Evolutionary conservation across 2,797 vertebrate genomes (phyloP), one percentile per base, ranked within the genome.

Genomic region (Sebastes alutus): DNA sequence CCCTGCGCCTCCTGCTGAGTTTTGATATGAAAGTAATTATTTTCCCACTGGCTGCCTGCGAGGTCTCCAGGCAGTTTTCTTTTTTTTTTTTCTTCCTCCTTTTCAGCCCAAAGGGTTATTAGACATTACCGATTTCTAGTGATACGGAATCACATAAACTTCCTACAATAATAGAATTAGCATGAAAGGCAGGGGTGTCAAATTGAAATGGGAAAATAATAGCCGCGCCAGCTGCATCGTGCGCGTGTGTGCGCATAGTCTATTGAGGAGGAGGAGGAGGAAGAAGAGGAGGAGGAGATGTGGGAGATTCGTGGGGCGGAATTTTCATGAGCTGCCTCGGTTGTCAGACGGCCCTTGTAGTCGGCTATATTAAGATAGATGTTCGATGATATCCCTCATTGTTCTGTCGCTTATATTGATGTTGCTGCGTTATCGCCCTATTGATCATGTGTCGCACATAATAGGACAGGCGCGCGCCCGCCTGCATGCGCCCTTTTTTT

Each of bases 141-240:
- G 97, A 99, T 99, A 99, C 97, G 97, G 97, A 99, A 99, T 99
- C 98, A 99, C 98, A 99, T 98, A 98, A 99, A 99, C 97, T 98
- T 98, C 97, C 97, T 98, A 98, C 97, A 99, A 99, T 99, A 99
- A 99, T 98, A 99, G 98, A 99, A 99, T 99, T 99, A 99, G 98
- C 98, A 99, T 99, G 98, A 99, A 98, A 98, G 97, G 97, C 97
- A 98, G 97, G 97, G 97, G 97, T 97, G 97, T 98, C 97, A 98
- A 98, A 98, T 98, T 98, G 97, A 98, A 98, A 98, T 98, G 97
- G 97, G 97, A 97, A 98, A 98, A 99, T 98, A 98, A 99, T 98
- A 98, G 97, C 96, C 95, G 95, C 93, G 94, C 96, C 97, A 97
- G 97, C 97, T 97, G 97, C 96, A 90, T 95, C 93, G 95, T 94